Percentiles rank a stretch among this genome's conserved stretches.
Conservation (phyloP, 2,113 vertebrate genomes). For the Elephantulus edwardii region DNA sequence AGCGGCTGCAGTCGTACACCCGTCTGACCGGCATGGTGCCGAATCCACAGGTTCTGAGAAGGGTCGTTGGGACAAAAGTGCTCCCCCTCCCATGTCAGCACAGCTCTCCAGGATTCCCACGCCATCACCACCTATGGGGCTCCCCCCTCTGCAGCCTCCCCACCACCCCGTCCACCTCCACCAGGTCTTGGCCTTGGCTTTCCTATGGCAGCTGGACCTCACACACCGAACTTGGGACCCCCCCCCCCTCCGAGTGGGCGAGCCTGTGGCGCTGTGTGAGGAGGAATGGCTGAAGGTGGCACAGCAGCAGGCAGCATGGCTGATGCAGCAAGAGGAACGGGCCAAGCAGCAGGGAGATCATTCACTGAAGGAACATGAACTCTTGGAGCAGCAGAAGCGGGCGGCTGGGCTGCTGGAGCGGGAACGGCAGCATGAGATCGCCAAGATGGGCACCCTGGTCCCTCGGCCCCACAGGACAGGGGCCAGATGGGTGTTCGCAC, state of each 20-base stretch:
- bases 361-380: slow-evolving; percentile 84
- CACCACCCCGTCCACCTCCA: slow-evolving; percentile 83
- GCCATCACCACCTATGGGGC: slow-evolving; percentile 79
- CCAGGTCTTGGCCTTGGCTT: slow-evolving; percentile 88
- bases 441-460: slow-evolving; percentile 83
- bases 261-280: slow-evolving; percentile 84
- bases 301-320: slow-evolving; percentile 89
- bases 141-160: slow-evolving; percentile 86
- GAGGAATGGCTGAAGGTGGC: slow-evolving; percentile 90
- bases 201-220: slow-evolving; percentile 89
- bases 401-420: slow-evolving; percentile 90
- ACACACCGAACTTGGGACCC: slow-evolving; percentile 86
- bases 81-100: slow-evolving; percentile 80
- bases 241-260: slow-evolving; percentile 83
- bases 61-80: slow-evolving; percentile 83
- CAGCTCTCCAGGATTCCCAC: slow-evolving; percentile 81
- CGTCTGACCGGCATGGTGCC: slow-evolving; percentile 90
- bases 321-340: slow-evolving; percentile 90
- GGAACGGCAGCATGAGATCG: slow-evolving; percentile 90
- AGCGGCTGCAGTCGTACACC: slow-evolving; percentile 88
- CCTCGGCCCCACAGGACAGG: slow-evolving; percentile 75
- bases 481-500: slow-evolving; percentile 66
- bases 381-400: slow-evolving; percentile 89
- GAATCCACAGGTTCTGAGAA: slow-evolving; percentile 82
- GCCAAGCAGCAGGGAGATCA: slow-evolving; percentile 82